Evolutionary conservation across 2,888 invertebrate genomes (phyloP), one percentile per base, ranked within the genome.

Genomic region (Hypomecis atomaria): DNA sequence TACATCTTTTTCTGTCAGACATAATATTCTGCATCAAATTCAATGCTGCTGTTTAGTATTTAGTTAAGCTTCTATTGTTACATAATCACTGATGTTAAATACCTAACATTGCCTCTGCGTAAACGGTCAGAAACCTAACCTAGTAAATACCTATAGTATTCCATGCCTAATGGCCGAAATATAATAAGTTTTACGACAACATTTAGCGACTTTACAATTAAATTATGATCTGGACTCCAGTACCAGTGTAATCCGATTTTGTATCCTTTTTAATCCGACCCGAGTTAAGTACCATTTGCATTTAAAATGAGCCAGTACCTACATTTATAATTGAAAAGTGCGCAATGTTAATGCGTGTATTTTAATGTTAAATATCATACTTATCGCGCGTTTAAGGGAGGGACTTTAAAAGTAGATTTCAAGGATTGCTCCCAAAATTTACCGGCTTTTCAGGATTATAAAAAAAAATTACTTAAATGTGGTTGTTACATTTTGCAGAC

Each of bases 241-340:
- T 13, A 45, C 78, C 74, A 73, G 68, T 66, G 61, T 72, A 67
- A 67, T 61, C 69, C 61, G 69, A 67, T 70, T 71, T 70, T 71
- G 73, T 79, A 79, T 80, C 78, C 78, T 76, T 79, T 81, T 78
- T 79, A 82, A 83, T 81, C 81, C 73, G 71, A 74, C 71, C 69
- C 57, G 54, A 36, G 60, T 61, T 65, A 50, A 65, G 60, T 48
- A 61, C 56, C 34, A 57, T 65, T 65, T 61, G 48, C 65, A 65
- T 65, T 57, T 61, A 56, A 59, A 62, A 66, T 66, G 59, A 62
- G 58, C 36, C 23, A 48, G 34, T 36, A 52, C 60, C 65, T 38
- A 61, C 60, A 60, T 65, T 65, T 47, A 60, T 57, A 60, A 65
- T 60, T 60, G 57, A 61, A 61, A 61, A 61, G 56, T 65, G 43